Evolutionary conservation across 2,113 vertebrate genomes (phyloP), one percentile per base, ranked within the genome.

Genomic region (Gobiocypris rarus): DNA sequence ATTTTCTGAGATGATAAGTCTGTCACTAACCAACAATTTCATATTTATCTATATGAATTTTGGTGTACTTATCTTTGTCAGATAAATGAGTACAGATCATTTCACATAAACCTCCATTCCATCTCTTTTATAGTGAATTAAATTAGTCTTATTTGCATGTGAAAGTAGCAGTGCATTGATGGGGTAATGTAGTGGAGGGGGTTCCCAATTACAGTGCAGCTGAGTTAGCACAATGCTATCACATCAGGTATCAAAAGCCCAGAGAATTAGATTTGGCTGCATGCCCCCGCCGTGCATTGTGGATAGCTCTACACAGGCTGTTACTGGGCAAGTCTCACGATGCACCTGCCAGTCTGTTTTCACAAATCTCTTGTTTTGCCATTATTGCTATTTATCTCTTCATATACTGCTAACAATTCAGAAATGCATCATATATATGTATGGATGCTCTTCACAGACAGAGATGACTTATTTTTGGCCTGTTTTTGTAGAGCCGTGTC

Each of bases 141-240:
- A 78, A 78, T 17, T 13, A 1, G n/a, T 61, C 13, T 61, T 15
- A 38, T 76, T 76, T 58, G 31, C 50, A 76, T 76, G 75, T 58
- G 10, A 76, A 56, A 50, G 74, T 34, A n/a, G 28, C 28, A 3
- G 15, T 56, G 54, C 56, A 26, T 24, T 78, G 54, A 61, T 41
- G n/a, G 56, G n/a, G 1, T 45, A 59, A 61, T 78, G 10, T 22
- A 59, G 14, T 79, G 9, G 9, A 80, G 15, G n/a, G 56, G 41
- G 77, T 80, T 80, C 77, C 15, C n/a, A 26, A 63, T 80, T 31
- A 63, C 9, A 48, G 56, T 24, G 38, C 75, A 43, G 56, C 56
- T 26, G 56, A 78, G 56, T 79, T 45, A 17, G 76, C 76, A 61
- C n/a, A 63, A 63, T 10, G 9, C 56, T 61, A 41, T n/a, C 50